Conservation (phyloP, 92 coral and sea anemone species). For the Meandrina meandrites region DNA sequence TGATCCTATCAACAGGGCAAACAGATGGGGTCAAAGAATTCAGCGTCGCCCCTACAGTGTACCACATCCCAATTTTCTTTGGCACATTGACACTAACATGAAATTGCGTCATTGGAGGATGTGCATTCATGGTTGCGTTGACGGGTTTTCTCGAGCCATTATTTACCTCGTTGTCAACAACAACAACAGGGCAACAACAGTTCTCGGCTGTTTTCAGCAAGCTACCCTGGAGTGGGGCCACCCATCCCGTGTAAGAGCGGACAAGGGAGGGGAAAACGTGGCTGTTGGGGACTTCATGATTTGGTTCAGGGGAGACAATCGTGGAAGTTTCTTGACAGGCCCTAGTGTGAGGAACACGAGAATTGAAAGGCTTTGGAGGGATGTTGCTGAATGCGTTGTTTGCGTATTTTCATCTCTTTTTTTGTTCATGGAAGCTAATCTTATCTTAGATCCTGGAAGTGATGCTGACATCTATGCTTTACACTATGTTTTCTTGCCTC, state of each 20-base stretch:
- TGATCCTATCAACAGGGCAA: too few species aligned
- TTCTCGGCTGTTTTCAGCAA: slow-evolving; percentile 44
- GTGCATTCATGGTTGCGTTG: too few species aligned
- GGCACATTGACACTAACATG: too few species aligned
- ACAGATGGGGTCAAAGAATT: too few species aligned
- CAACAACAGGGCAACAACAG: slow-evolving; percentile 63
- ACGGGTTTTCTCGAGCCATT: too few species aligned
- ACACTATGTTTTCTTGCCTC: slow-evolving; percentile 46
- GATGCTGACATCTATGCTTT: slow-evolving; percentile 41
- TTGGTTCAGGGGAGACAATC: slow-evolving; percentile 40
- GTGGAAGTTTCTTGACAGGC: slow-evolving; percentile 68
- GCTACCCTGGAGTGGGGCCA: slow-evolving; percentile 45
- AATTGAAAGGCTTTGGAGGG: slow-evolving; percentile 68
- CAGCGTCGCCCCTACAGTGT: too few species aligned
- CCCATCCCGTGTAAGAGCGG: too few species aligned
- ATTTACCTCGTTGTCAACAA: slow-evolving; percentile 15
- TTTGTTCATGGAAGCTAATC: background rate
- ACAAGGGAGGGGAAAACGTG: slow-evolving; percentile 47
- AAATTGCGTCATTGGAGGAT: too few species aligned
- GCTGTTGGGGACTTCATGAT: slow-evolving; percentile 53
- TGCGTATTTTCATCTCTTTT: slow-evolving; percentile 34
- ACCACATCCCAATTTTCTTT: too few species aligned
- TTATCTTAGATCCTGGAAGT: slow-evolving; percentile 6
- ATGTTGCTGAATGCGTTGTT: slow-evolving; percentile 53
- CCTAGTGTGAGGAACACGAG: slow-evolving; percentile 61